Base-by-base conservation (phyloP, 2,888 invertebrate genomes). In the Metellina segmentata region DNA sequence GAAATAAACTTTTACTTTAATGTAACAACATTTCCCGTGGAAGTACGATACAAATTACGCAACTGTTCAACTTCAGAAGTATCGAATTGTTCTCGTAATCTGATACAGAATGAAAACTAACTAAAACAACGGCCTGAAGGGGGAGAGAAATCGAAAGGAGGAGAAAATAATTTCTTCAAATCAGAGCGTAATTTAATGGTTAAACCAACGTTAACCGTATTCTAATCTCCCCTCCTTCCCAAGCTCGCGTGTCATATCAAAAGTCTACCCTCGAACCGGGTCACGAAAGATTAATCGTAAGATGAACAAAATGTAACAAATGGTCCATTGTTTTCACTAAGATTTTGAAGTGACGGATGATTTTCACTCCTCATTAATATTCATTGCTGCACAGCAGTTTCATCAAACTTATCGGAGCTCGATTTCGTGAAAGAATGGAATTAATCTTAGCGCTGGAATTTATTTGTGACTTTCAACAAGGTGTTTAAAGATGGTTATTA, bases 361-460 rank as follows among this genome's bases (percentile, higher is more conserved):
- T 34, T 70, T n/a, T 77, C 48, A 20, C 9, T 48, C 13, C 7
- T 52, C 19, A 86, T 86, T 86, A 78, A 86, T 71, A 78, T 52
- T 86, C 70, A n/a, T 19, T 9, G 77, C 70, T 8, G 13, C 51
- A 71, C 11, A 11, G 61, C 61, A 74, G 51, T 82, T 7, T 78
- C 72, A n/a, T 83, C n/a, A 48, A 70, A 20, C 69, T 78, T 71
- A 49, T 13, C 16, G 70, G 77, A 70, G 13, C 85, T 78, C 51
- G 78, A 78, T 51, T 86, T 86, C 86, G 70, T 52, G 78, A 70
- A 70, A 51, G 51, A 34, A 86, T 70, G 49, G 13, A 86, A 86
- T 86, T 51, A 70, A 86, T 86, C 69, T 69, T 70, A 48, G 34
- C 9, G 5, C 61, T 61, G 61, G 61, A 61, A 61, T 61, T 61